A percentile compares a stretch with the other conserved stretches of the same genome.
Evolutionary conservation across 2,113 vertebrate genomes (phyloP).

Genomic region (Scopus umbretta): DNA sequence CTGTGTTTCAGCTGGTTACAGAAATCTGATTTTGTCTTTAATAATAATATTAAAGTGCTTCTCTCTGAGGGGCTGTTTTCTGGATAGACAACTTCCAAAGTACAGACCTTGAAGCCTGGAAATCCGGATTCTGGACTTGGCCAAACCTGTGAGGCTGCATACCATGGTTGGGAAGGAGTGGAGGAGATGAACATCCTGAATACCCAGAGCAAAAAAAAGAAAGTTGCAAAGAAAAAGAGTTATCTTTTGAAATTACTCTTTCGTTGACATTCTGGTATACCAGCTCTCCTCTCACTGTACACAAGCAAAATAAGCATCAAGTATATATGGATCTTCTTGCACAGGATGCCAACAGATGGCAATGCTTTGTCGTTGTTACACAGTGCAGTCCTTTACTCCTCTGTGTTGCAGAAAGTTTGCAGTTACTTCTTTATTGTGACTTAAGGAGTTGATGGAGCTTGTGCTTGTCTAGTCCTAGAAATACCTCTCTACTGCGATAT

Average conservation of each 20-base stretch:
- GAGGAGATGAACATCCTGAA: neutral
- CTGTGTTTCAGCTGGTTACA: neutral
- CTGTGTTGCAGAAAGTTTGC: neutral
- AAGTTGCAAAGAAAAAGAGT: neutral
- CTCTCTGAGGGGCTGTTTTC: neutral
- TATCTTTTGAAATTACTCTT: neutral
- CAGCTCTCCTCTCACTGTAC: neutral
- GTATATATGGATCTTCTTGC: slow-evolving; percentile 8
- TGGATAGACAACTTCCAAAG: neutral
- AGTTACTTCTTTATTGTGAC: neutral
- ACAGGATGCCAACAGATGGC: slow-evolving; percentile 75
- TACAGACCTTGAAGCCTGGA: neutral
- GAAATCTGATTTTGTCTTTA: neutral
- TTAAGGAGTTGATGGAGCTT: neutral
- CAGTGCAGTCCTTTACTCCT: neutral
- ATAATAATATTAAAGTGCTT: neutral
- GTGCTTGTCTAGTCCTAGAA: neutral
- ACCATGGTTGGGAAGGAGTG: neutral
- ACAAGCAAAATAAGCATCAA: neutral
- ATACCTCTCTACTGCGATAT: neutral
- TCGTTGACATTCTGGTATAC: neutral
- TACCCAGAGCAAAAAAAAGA: neutral
- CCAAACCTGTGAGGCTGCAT: neutral
- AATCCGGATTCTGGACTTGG: neutral
- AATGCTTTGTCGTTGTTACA: slow-evolving; percentile 68